A percentile compares a stretch with the other conserved stretches of the same genome.
phyloP scores from a whole-genome alignment of 2,888 invertebrate species.

The Plebejus argus region DNA sequence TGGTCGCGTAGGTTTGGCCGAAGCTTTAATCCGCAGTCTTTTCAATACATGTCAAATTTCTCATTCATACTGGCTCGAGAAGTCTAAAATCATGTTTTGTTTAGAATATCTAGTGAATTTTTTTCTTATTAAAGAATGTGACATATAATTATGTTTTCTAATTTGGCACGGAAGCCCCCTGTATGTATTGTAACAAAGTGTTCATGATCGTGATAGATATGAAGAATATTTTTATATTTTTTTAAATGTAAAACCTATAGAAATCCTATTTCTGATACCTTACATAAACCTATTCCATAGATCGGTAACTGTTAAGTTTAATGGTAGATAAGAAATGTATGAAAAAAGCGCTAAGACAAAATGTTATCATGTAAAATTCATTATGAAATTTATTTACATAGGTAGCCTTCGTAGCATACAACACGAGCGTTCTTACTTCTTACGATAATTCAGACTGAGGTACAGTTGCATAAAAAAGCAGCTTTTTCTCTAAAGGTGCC shows the following conservation, averaged over 20 bases:
- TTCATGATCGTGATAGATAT: slow-evolving; percentile 75
- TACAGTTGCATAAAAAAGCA: neutral
- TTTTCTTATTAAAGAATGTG: neutral
- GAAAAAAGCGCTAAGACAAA: slow-evolving; percentile 6
- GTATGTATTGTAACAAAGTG: slow-evolving; percentile 66
- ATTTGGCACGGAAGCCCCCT: neutral
- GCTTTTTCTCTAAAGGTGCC: neutral
- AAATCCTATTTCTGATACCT: slow-evolving; percentile 48
- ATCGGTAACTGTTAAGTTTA: slow-evolving; percentile 36
- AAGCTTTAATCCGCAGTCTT: no score
- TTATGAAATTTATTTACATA: neutral
- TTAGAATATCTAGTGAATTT: neutral
- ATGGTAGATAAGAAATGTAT: slow-evolving; percentile 29
- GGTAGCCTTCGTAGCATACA: neutral
- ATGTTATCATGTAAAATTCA: slow-evolving; percentile 19
- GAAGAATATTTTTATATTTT: slow-evolving; percentile 76
- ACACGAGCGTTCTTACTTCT: neutral
- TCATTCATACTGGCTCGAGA: neutral
- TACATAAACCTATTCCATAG: slow-evolving; percentile 50
- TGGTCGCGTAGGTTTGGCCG: no score
- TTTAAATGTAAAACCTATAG: slow-evolving; percentile 57
- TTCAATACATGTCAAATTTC: neutral
- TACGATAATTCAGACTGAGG: neutral
- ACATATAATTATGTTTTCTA: neutral
- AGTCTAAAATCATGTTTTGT: neutral